Percentiles rank a stretch among this genome's conserved stretches.
Evolutionary conservation across 92 coral and sea anemone species (phyloP).

Genomic region (Zoanthus solanderi): DNA sequence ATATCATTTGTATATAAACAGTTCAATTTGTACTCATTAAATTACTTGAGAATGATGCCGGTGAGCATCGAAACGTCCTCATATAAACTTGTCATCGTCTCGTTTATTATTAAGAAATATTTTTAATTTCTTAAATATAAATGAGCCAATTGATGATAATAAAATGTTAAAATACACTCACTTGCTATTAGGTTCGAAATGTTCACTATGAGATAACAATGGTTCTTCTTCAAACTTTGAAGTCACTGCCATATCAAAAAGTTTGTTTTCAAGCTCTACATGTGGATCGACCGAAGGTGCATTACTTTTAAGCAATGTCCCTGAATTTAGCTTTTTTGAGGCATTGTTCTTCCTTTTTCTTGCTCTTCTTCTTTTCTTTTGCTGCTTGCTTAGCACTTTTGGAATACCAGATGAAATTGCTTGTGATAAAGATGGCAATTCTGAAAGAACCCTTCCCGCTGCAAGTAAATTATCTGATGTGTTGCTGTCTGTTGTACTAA

Average conservation of each 20-base stretch:
- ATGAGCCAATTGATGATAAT: too few relatives aligned
- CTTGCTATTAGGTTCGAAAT: constrained; percentile 9
- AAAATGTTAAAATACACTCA: background rate
- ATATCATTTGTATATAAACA: too few relatives aligned
- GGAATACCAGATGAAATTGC: background rate
- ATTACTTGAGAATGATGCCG: too few relatives aligned
- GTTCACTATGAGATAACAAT: background rate
- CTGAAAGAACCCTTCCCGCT: background rate
- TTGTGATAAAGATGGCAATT: background rate
- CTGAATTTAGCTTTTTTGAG: constrained; percentile 20
- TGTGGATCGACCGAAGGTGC: constrained; percentile 66
- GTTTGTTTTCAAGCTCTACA: constrained; percentile 69
- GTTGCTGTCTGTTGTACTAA: constrained; percentile 11
- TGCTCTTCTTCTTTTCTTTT: constrained; percentile 46
- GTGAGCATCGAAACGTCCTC: too few relatives aligned
- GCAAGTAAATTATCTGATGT: background rate
- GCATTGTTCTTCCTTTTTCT: constrained; percentile 38
- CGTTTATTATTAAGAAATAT: too few relatives aligned
- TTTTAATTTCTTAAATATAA: too few relatives aligned
- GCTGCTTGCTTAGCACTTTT: constrained; percentile 30
- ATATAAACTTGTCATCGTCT: too few relatives aligned
- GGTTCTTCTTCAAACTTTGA: constrained; percentile 20
- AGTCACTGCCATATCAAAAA: constrained; percentile 59
- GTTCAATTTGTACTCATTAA: too few relatives aligned
- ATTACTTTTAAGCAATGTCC: background rate